Percentiles rank a stretch among this genome's conserved stretches.
Evolutionary conservation across 2,797 vertebrate genomes (phyloP).

Genomic region (Chromis chromis): DNA sequence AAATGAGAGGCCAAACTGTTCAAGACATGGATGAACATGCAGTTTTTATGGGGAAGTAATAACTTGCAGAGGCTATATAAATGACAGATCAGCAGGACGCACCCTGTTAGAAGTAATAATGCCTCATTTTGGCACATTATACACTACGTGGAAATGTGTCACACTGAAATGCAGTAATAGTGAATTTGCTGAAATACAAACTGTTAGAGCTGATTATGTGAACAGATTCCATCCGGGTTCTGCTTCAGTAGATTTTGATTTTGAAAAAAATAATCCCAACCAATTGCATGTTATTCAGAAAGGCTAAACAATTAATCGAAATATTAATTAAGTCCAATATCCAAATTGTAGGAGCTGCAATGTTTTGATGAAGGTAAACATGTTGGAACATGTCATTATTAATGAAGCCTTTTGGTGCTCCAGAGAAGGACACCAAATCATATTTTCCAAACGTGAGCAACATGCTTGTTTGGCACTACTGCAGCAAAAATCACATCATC

Average conservation of each 20-base stretch:
- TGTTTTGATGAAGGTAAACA: too few relatives aligned
- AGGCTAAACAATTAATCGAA: too few relatives aligned
- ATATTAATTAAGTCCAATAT: too few relatives aligned
- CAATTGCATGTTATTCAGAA: background rate
- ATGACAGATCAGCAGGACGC: constrained; percentile 18
- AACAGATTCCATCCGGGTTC: background rate
- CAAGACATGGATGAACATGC: background rate
- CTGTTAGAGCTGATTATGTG: background rate
- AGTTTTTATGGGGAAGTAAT: constrained; percentile 12
- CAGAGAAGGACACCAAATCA: too few relatives aligned
- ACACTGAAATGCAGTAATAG: background rate
- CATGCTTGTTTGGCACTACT: too few relatives aligned
- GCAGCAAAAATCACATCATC: too few relatives aligned
- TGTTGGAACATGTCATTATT: too few relatives aligned
- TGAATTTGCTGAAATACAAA: background rate
- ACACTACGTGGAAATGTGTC: background rate
- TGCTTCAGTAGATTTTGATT: background rate
- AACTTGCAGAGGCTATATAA: constrained; percentile 7
- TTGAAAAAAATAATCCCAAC: background rate
- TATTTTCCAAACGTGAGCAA: too few relatives aligned
- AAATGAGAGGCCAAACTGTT: constrained; percentile 5
- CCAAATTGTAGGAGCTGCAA: too few relatives aligned
- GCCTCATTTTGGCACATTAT: background rate
- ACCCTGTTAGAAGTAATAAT: constrained; percentile 10
- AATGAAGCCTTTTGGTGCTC: too few relatives aligned